Base-by-base conservation (phyloP, 2,888 invertebrate genomes). In the Arrhopalites spinosus region DNA sequence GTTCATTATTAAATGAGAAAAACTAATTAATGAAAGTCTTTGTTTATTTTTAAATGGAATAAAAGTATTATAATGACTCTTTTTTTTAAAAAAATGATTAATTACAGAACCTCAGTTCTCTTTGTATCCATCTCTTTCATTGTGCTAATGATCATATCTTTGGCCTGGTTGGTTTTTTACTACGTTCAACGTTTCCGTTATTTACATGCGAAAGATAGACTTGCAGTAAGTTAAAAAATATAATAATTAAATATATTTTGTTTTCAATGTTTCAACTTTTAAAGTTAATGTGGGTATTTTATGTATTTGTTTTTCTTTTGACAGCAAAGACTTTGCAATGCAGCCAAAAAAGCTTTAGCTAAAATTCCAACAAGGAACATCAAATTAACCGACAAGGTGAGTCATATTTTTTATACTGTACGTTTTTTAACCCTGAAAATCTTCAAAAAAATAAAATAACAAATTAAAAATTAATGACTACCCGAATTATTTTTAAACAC, bases 61-160 rank as follows among this genome's bases (percentile, higher is more conserved):
- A n/a, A n/a, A n/a, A n/a, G n/a, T n/a, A n/a, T n/a, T n/a, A n/a
- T n/a, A n/a, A n/a, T n/a, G n/a, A n/a, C n/a, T n/a, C n/a, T n/a
- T n/a, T n/a, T n/a, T n/a, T n/a, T n/a, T n/a, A n/a, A n/a, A n/a
- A n/a, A n/a, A n/a, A n/a, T n/a, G n/a, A n/a, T n/a, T 50, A 17
- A 20, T 77, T 89, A 0, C 89, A 93, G 93, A 85, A 95, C 95
- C 13, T 95, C 95, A 0, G 95, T 97, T 84, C 88, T 97, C 82
- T 96, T 97, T 87, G 96, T 97, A 75, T 95, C 96, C 79, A 94
- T 96, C 82, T 96, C 96, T 1, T 96, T 97, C 88, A 95, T 96
- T 83, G 93, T 97, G 78, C 88, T 96, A 83, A 95, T 96, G 95
- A 92, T 96, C 83, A 95, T 96, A 81, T 95, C 95, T 0, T 87